These are phyloP conservation scores for Tenebrosternarchus preto DNA, from an alignment of 2,113 vertebrate species.

Conservation along the genomic window DNA sequence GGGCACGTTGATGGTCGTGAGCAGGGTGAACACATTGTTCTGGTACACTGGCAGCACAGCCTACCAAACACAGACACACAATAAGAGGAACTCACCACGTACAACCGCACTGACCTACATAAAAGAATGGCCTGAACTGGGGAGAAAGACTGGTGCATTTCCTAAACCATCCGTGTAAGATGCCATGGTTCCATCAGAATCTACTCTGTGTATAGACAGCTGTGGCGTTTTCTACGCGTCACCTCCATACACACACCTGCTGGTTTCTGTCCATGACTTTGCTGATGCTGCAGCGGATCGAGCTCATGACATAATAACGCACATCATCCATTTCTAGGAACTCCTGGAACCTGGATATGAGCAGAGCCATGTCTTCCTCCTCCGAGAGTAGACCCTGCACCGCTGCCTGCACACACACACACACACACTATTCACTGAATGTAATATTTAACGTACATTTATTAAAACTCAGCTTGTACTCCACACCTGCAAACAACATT, in stretches of 20 bases:
- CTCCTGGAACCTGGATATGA: slow-evolving; percentile 87
- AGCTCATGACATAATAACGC: slow-evolving; percentile 86
- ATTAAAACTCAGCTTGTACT: too few species aligned
- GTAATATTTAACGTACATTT: too few species aligned
- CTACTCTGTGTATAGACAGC: neutral
- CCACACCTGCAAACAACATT: too few species aligned
- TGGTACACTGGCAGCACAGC: slow-evolving; percentile 71
- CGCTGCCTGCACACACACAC: slow-evolving; percentile 69
- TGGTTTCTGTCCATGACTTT: slow-evolving; percentile 76
- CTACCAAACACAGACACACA: slow-evolving; percentile 54
- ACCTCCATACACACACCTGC: slow-evolving; percentile 68
- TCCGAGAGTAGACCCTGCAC: slow-evolving; percentile 77
- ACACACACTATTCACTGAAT: neutral
- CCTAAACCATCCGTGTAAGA: neutral
- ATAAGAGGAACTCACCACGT: neutral
- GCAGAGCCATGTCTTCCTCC: slow-evolving; percentile 71
- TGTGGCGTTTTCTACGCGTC: too few species aligned
- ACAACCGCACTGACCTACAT: neutral
- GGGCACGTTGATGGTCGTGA: slow-evolving; percentile 83
- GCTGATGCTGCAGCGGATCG: slow-evolving; percentile 63
- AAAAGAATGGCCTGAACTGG: neutral
- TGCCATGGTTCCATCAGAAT: too few species aligned
- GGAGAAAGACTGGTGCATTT: neutral
- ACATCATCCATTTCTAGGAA: slow-evolving; percentile 85
- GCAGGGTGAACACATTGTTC: slow-evolving; percentile 82